These are phyloP conservation scores for Hirtodrosophila confusa DNA, from an alignment of 2,888 invertebrate genomes.

Conservation along the genomic window DNA sequence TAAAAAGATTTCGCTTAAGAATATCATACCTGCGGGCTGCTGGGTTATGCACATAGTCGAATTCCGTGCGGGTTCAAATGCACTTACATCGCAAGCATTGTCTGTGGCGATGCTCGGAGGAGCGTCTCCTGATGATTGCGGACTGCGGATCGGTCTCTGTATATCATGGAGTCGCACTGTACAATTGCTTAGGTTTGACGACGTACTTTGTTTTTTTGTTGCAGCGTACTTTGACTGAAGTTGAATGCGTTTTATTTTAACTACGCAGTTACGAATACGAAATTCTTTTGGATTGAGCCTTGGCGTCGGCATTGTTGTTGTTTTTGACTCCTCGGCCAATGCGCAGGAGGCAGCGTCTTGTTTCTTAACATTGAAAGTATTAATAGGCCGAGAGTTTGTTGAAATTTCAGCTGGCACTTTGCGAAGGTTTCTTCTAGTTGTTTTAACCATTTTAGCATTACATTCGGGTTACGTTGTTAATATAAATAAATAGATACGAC, in stretches of 20 bases:
- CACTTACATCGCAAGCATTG: not conserved
- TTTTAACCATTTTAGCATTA: slow-evolving; percentile 46
- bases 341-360: not conserved
- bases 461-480: not conserved
- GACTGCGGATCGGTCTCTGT: not conserved
- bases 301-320: not conserved
- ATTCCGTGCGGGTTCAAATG: slow-evolving; percentile 48
- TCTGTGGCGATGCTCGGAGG: not conserved
- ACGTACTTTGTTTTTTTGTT: not conserved
- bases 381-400: not conserved
- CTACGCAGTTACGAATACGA: slow-evolving; percentile 35
- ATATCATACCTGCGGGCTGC: slow-evolving; percentile 15
- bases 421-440: not conserved
- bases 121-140: not conserved
- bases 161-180: not conserved
- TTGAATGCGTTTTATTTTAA: slow-evolving; percentile 44
- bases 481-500: slow-evolving; percentile 5
- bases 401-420: not conserved
- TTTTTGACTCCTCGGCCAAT: not conserved
- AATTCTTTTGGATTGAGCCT: not conserved
- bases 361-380: not conserved
- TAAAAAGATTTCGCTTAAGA: no score
- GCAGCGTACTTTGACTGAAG: not conserved
- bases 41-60: slow-evolving; percentile 43
- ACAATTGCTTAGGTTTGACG: not conserved